phyloP scores from a whole-genome alignment of 2,797 vertebrate genomes.

The Vireo griseus region DNA sequence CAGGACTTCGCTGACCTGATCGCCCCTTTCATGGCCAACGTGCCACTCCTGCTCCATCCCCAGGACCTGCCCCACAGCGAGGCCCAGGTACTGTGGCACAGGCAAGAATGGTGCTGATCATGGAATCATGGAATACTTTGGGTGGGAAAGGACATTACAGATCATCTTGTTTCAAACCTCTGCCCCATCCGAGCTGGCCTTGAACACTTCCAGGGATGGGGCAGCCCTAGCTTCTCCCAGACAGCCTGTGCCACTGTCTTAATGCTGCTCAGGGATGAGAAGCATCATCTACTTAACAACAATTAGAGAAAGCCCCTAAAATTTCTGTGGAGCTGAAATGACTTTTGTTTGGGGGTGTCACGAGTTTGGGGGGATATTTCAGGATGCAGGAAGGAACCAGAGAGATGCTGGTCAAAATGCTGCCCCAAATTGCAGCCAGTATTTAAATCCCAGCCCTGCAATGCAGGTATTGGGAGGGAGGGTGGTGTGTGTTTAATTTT shows the following conservation, averaged over 20 bases:
- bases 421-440: neutral
- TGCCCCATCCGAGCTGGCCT: neutral
- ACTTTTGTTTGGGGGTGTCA: neutral
- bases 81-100: neutral
- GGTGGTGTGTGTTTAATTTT: rapidly evolving
- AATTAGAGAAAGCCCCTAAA: neutral
- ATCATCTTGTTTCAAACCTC: neutral
- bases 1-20: constrained; percentile 74
- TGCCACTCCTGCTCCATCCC: constrained; percentile 88
- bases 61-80: constrained; percentile 54
- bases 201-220: neutral
- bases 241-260: neutral
- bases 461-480: rapidly evolving
- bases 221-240: neutral
- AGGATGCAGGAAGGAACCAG: neutral
- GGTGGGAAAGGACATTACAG: neutral
- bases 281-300: neutral
- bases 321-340: neutral
- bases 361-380: rapidly evolving
- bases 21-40: constrained; percentile 85
- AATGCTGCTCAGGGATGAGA: neutral
- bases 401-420: neutral
- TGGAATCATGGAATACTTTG: neutral
- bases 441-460: neutral
- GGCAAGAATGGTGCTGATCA: rapidly evolving